A percentile compares a stretch with the other conserved stretches of the same genome.
Evolutionary conservation across 2,113 vertebrate species (phyloP).

Genomic region (Coturnix japonica): DNA sequence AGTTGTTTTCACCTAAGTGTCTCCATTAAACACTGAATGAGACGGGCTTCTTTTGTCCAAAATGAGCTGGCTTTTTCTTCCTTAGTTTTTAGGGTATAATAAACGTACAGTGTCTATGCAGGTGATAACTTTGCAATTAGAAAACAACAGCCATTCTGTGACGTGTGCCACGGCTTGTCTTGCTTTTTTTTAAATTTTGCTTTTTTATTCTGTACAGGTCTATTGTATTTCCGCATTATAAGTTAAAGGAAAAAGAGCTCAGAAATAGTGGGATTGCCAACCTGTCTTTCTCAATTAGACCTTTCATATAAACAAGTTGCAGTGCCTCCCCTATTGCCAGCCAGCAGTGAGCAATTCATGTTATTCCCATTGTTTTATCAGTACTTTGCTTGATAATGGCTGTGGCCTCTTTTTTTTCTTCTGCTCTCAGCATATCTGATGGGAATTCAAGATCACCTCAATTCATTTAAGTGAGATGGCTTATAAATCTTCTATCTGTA

Average conservation of each 20-base stretch:
- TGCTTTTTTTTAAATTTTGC: not conserved
- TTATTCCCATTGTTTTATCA: not conserved
- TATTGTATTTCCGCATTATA: not conserved
- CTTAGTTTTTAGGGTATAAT: not conserved
- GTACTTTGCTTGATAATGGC: not conserved
- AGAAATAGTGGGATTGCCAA: not conserved
- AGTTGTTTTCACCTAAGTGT: not conserved
- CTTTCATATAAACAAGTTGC: rapidly evolving
- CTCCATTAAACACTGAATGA: not conserved
- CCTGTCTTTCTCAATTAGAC: not conserved
- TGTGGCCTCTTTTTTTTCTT: not conserved
- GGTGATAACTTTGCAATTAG: not conserved
- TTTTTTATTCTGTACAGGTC: not conserved
- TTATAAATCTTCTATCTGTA: not conserved
- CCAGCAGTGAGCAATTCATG: not conserved
- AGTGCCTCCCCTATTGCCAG: not conserved
- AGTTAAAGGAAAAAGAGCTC: not conserved
- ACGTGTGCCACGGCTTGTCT: not conserved
- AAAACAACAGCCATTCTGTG: not conserved
- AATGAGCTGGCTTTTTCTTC: not conserved
- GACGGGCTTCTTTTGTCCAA: not conserved
- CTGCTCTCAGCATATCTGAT: not conserved
- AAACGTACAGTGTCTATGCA: not conserved
- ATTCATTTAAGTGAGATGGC: not conserved
- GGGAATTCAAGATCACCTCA: not conserved